These are phyloP conservation scores for Rhinopomastus cyanomelas DNA, from an alignment of 2,113 vertebrate genomes.

Conservation along the genomic window DNA sequence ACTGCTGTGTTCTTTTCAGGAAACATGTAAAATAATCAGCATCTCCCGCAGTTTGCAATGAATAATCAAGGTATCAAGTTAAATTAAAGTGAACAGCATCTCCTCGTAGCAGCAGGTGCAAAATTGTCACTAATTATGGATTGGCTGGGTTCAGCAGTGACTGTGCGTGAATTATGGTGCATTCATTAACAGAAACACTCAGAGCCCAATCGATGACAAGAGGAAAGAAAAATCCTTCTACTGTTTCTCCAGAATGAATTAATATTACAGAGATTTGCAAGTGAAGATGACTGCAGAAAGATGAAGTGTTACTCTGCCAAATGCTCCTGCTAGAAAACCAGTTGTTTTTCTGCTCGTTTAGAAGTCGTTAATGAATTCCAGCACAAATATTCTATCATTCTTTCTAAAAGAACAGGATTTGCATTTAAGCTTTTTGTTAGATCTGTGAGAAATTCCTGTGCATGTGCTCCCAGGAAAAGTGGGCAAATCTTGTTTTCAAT, in stretches of 20 bases:
- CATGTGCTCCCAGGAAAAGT: neutral
- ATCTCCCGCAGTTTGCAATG: slow-evolving; percentile 51
- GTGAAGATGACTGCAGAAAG: neutral
- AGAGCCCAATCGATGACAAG: slow-evolving; percentile 17
- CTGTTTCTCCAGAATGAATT: neutral
- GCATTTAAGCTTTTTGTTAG: neutral
- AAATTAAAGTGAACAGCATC: slow-evolving; percentile 70
- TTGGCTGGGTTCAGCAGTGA: slow-evolving; percentile 72
- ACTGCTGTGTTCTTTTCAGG: slow-evolving; percentile 21
- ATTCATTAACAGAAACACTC: slow-evolving; percentile 63
- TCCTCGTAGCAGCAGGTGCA: slow-evolving; percentile 73
- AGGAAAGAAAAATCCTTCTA: neutral
- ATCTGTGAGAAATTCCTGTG: neutral
- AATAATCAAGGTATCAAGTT: slow-evolving; percentile 73
- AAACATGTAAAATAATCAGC: slow-evolving; percentile 43
- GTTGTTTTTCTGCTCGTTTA: neutral
- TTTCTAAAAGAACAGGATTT: neutral
- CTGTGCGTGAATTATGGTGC: slow-evolving; percentile 67
- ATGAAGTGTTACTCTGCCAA: neutral
- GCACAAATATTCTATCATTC: neutral
- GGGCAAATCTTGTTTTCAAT: neutral
- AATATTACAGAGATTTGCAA: neutral
- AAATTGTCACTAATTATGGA: slow-evolving; percentile 75
- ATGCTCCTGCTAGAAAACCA: neutral
- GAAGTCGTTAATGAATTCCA: neutral